Conservation (phyloP, 2,113 vertebrate genomes). For the Sphaerodactylus townsendi region DNA sequence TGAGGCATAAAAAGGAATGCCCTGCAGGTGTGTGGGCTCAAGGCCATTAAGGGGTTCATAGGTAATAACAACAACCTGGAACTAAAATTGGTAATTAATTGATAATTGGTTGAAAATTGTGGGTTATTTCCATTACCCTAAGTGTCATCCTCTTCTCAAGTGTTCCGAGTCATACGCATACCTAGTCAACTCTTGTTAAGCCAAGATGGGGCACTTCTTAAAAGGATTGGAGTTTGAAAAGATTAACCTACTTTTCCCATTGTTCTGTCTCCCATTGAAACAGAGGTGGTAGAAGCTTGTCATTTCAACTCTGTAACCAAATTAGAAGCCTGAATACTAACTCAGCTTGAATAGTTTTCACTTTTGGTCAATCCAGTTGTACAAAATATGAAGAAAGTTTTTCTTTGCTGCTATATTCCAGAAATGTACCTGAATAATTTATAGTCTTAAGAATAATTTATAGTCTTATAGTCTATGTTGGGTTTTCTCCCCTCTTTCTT, state of each 20-base stretch:
- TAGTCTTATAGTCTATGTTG: constrained; percentile 9
- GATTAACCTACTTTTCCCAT: constrained; percentile 1
- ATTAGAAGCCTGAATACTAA: constrained; percentile 35
- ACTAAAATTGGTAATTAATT: too few species aligned
- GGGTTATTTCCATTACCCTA: too few species aligned
- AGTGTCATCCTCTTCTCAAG: constrained; percentile 60
- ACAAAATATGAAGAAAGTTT: not conserved
- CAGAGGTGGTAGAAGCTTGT: constrained; percentile 3
- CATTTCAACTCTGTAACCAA: constrained; percentile 9
- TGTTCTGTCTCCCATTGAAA: constrained; percentile 12
- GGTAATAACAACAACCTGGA: too few species aligned
- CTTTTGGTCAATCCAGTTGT: constrained; percentile 36
- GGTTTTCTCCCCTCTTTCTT: not conserved
- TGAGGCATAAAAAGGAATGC: too few species aligned
- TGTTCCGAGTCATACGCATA: constrained; percentile 67
- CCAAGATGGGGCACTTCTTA: constrained; percentile 4
- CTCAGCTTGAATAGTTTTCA: constrained; percentile 55
- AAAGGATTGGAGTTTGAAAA: constrained; percentile 17
- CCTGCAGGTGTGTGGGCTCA: too few species aligned
- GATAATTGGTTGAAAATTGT: too few species aligned
- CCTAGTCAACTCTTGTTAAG: constrained; percentile 63
- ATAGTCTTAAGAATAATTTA: constrained; percentile 32
- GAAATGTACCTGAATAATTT: not conserved
- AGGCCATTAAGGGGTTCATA: too few species aligned
- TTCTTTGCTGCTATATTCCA: constrained; percentile 17